Evolutionary conservation across 1,140 invertebrate species (phyloP).

Genomic region (Drosophila jambulina): DNA sequence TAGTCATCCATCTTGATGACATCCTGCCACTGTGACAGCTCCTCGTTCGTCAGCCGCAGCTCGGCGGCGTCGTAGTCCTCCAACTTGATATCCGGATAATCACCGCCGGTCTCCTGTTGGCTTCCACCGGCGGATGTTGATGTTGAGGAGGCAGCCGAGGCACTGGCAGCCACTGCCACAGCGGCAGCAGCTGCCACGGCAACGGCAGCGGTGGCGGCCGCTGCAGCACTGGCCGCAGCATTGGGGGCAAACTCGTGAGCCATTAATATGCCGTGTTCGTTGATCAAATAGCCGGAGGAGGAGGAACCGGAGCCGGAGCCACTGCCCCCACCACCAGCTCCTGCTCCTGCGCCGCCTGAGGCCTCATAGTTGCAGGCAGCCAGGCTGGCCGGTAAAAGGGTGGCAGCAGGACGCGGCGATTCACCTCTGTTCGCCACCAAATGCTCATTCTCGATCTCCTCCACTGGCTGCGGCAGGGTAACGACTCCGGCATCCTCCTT

Average conservation of each 20-base stretch:
- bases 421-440: constrained; percentile 61
- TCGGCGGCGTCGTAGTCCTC: constrained; percentile 77
- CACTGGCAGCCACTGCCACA: constrained; percentile 30
- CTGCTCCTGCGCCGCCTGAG: constrained; percentile 4
- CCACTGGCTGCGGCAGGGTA: constrained; percentile 69
- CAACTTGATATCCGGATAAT: constrained; percentile 73
- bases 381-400: constrained; percentile 33
- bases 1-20: constrained; percentile 96
- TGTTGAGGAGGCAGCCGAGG: constrained; percentile 22
- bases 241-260: constrained; percentile 71
- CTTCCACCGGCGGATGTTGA: neutral
- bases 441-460: constrained; percentile 81
- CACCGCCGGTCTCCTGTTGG: constrained; percentile 34
- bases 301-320: neutral
- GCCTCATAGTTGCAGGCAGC: constrained; percentile 46
- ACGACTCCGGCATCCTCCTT: constrained; percentile 16
- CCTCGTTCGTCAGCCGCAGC: constrained; percentile 79
- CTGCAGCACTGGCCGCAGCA: constrained; percentile 54
- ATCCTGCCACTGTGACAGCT: constrained; percentile 86
- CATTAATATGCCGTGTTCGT: constrained; percentile 82
- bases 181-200: constrained; percentile 62
- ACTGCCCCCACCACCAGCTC: neutral
- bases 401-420: constrained; percentile 28
- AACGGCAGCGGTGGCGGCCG: constrained; percentile 57
- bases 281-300: constrained; percentile 63